Base-by-base conservation (phyloP, 2,888 invertebrate species). In the Acanthosepion pharaonis region DNA sequence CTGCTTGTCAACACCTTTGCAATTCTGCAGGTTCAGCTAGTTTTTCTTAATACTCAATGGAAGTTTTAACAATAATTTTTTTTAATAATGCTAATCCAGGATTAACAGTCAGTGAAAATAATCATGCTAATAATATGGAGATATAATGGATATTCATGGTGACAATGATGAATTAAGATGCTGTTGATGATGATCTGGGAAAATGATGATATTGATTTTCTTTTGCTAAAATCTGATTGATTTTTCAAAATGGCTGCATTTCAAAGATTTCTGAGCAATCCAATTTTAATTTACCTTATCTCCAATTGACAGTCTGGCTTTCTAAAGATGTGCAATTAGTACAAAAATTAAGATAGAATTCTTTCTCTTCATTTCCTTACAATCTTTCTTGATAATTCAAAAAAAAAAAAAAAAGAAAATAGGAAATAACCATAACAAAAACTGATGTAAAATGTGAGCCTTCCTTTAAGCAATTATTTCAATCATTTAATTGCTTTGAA, bases 381-480 rank as follows among this genome's bases (percentile, higher is more conserved):
- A 23, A 59, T 59, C 78, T 78, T 78, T 78, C n/a, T 78, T 78
- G 78, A 78, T n/a, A n/a, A n/a, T 78, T 78, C 78, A 78, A 78
- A 59, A 15, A 78, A n/a, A n/a, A 78, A 78, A 33, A 33, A 33
- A 33, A 33, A 33, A 33, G 33, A 33, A 9, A n/a, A 78, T 8
- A 33, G 15, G 5, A 78, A 28, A 23, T 28, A 78, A 9, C 78
- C 28, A 33, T 33, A 78, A 33, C 78, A 78, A 78, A 78, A 78
- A 78, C 15, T n/a, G n/a, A 33, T n/a, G 15, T 8, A 78, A 42
- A n/a, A 78, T 15, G 78, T 15, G n/a, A 78, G n/a, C 78, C 78
- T 78, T 78, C 78, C 78, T n/a, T 78, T 78, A 78, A 78, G 78
- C 78, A 78, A 78, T 78, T 78, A 78, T 78, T 33, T 78, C 78